Conservation (phyloP, 2,797 vertebrate species). For the Enteromius fasciolatus region DNA sequence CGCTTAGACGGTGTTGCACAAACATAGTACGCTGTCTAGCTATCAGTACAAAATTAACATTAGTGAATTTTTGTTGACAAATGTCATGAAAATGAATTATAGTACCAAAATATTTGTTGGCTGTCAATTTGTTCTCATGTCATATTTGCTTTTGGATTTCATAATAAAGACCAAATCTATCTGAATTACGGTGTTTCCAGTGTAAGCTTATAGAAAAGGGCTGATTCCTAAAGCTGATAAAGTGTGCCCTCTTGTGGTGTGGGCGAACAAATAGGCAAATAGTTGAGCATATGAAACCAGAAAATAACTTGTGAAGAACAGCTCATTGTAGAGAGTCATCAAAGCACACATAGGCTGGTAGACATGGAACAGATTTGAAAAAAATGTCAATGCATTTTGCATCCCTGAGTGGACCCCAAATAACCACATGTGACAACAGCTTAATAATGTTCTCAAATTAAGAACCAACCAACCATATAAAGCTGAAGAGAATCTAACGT, state of each 20-base stretch:
- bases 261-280: neutral
- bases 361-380: neutral
- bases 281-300: neutral
- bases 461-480: neutral
- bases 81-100: neutral
- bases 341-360: neutral
- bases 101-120: no score
- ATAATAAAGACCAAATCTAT: neutral
- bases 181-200: neutral
- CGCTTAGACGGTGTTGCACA: neutral
- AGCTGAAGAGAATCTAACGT: neutral
- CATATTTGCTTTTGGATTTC: neutral
- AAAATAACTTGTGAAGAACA: neutral
- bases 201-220: neutral
- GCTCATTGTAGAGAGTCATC: neutral
- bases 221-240: neutral
- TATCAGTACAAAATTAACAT: neutral
- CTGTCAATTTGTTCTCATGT: neutral
- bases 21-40: neutral
- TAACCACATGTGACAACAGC: neutral
- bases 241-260: constrained; percentile 23
- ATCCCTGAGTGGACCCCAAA: neutral
- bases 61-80: neutral
- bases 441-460: neutral
- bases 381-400: neutral